Evolutionary conservation across 2,888 invertebrate species (phyloP).

Genomic region (Dryocosmus kuriphilus): DNA sequence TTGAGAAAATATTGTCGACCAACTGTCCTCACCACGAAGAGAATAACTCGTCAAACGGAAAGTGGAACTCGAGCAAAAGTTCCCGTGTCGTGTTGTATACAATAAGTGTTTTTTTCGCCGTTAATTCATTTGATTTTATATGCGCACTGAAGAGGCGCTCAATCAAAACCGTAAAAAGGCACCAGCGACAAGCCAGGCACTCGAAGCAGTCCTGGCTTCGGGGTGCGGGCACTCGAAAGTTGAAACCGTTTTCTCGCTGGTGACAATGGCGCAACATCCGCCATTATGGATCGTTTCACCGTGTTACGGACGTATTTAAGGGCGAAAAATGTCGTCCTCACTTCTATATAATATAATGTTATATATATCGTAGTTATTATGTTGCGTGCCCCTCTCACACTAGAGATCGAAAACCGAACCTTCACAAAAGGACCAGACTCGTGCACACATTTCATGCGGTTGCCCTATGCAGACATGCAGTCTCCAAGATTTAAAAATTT

Average conservation of each 20-base stretch:
- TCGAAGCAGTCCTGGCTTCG: slow-evolving; percentile 56
- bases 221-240: slow-evolving; percentile 70
- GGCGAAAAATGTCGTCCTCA: slow-evolving; percentile 40
- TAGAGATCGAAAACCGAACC: not conserved
- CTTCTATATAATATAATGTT: too few relatives aligned
- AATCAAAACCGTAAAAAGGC: slow-evolving; percentile 73
- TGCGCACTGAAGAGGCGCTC: slow-evolving; percentile 74
- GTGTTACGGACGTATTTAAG: slow-evolving; percentile 45
- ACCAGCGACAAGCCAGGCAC: slow-evolving; percentile 67
- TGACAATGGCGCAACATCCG: slow-evolving; percentile 58
- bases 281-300: slow-evolving; percentile 55
- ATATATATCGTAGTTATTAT: not conserved
- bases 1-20: not conserved
- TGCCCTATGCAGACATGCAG: slow-evolving; percentile 3
- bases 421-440: slow-evolving; percentile 29
- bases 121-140: slow-evolving; percentile 74
- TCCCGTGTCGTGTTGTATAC: not conserved
- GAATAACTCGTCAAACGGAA: slow-evolving; percentile 1
- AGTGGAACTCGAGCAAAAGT: slow-evolving; percentile 19
- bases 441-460: slow-evolving; percentile 40
- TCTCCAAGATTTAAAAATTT: not conserved
- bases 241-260: slow-evolving; percentile 71
- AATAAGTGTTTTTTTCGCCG: slow-evolving; percentile 47
- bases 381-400: not conserved
- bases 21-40: slow-evolving; percentile 6